These are phyloP conservation scores for Myiozetetes cayanensis DNA, from an alignment of 2,113 vertebrate genomes.

Conservation along the genomic window DNA sequence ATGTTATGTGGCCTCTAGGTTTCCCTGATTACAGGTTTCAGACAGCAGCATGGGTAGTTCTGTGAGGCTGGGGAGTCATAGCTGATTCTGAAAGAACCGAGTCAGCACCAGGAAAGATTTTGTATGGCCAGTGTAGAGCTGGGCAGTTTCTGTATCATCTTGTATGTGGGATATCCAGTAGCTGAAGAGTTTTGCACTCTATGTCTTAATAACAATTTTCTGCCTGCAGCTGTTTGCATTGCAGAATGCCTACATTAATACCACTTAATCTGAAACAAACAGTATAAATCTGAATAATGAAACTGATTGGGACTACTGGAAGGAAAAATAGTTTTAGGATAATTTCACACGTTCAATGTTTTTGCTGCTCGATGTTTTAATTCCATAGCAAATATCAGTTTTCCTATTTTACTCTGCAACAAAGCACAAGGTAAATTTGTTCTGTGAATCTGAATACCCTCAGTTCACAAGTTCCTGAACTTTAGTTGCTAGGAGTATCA, in stretches of 20 bases:
- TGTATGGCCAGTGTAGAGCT: neutral
- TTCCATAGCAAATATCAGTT: neutral
- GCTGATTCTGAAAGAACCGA: neutral
- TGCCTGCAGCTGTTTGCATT: neutral
- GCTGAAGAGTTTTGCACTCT: neutral
- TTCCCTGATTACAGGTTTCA: rapidly evolving
- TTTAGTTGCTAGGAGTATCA: neutral
- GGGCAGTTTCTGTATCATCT: neutral
- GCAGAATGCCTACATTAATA: neutral
- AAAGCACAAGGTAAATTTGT: neutral
- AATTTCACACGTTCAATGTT: neutral
- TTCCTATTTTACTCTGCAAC: neutral
- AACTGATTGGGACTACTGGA: neutral
- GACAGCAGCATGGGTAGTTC: neutral
- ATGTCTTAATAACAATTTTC: neutral
- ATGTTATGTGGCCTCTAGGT: neutral
- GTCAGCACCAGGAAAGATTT: neutral
- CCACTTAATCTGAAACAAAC: neutral
- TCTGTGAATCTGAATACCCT: neutral
- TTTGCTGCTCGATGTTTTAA: neutral
- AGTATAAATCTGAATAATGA: neutral
- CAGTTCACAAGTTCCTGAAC: slow-evolving; percentile 2
- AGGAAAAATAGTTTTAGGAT: neutral
- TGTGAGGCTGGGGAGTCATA: neutral
- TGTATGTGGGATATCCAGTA: neutral